Evolutionary conservation across 1,140 invertebrate genomes (phyloP).

Genomic region (Procambarus virginalis): DNA sequence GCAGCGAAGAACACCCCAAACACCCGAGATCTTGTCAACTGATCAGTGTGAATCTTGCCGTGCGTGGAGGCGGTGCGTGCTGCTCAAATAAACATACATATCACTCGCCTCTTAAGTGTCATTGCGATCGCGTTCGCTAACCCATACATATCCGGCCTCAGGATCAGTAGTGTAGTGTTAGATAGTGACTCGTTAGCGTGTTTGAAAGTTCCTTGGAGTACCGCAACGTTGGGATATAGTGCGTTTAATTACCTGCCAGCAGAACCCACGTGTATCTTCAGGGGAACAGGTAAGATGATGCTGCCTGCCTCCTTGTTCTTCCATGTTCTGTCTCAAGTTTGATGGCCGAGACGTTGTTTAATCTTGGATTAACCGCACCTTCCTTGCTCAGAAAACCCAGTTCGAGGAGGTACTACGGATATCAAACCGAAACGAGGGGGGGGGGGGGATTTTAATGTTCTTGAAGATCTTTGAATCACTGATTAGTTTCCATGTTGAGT

Average conservation of each 20-base stretch:
- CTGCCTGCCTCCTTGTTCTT: neutral
- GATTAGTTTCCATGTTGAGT: no score
- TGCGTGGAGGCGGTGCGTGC: neutral
- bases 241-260: neutral
- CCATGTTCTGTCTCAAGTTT: no score
- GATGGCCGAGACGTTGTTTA: no score
- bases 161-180: constrained; percentile 7
- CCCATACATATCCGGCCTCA: constrained; percentile 9
- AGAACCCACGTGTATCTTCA: neutral
- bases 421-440: no score
- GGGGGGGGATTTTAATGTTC: no score
- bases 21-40: neutral
- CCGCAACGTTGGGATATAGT: neutral
- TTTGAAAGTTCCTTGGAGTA: neutral
- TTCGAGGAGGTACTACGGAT: no score
- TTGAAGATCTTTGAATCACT: no score
- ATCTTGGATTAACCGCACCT: no score
- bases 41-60: neutral
- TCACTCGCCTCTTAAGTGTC: constrained; percentile 1
- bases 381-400: no score
- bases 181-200: neutral
- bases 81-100: neutral
- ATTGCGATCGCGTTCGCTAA: neutral
- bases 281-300: neutral
- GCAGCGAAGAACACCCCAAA: neutral